A percentile compares a stretch with the other conserved stretches of the same genome.
These are phyloP conservation scores for Hemitrygon akajei DNA, from an alignment of 2,797 vertebrate genomes.

Conservation along the genomic window DNA sequence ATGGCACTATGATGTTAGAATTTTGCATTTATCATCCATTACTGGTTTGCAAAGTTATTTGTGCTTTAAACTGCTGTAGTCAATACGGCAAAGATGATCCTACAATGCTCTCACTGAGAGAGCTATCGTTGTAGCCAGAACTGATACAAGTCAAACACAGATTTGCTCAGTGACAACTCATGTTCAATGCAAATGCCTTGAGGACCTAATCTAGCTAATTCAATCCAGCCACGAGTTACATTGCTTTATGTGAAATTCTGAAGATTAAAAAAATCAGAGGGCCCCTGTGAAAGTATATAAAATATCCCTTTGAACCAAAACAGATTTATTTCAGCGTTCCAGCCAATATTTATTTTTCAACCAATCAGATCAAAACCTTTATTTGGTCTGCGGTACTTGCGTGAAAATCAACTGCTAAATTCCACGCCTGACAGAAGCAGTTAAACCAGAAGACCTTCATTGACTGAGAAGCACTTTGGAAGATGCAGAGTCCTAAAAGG, in stretches of 20 bases:
- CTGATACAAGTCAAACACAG: not conserved
- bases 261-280: not conserved
- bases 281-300: not conserved
- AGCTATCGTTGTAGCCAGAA: not conserved
- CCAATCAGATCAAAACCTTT: not conserved
- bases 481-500: too few species aligned
- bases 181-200: not conserved
- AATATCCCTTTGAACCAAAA: not conserved
- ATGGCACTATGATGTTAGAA: not conserved
- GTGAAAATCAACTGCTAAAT: not conserved
- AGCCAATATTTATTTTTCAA: not conserved
- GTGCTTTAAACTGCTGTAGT: not conserved
- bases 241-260: not conserved
- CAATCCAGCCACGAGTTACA: not conserved
- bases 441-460: not conserved
- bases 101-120: not conserved
- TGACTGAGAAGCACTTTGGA: not conserved
- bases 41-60: not conserved
- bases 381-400: not conserved
- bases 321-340: not conserved
- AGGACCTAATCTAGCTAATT: not conserved
- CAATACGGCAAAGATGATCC: too few species aligned
- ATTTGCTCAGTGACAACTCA: not conserved
- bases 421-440: not conserved
- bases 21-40: not conserved